Evolutionary conservation across 2,888 invertebrate genomes (phyloP).

Genomic region (Bellardia pandia): DNA sequence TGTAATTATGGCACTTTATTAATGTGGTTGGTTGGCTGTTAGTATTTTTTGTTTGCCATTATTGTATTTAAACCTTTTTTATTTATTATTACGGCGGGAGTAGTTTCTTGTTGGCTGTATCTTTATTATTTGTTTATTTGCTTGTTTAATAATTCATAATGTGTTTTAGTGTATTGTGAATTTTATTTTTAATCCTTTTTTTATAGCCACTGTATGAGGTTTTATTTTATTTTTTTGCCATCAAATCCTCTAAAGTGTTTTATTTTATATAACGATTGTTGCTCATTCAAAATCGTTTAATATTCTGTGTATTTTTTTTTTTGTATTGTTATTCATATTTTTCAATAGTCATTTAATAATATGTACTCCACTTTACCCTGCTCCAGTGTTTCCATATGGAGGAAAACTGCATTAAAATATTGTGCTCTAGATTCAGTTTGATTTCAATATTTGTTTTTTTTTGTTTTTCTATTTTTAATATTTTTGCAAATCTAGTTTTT

Average conservation of each 20-base stretch:
- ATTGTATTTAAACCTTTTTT: slow-evolving; percentile 44
- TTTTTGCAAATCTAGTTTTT: slow-evolving; percentile 61
- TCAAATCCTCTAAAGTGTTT: slow-evolving; percentile 65
- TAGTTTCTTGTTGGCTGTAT: slow-evolving; percentile 9
- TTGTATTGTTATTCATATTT: slow-evolving; percentile 35
- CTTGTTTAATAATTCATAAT: slow-evolving; percentile 55
- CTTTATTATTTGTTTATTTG: slow-evolving; percentile 42
- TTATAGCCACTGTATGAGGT: slow-evolving; percentile 19
- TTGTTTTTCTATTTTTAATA: slow-evolving; percentile 33
- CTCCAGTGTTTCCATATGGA: slow-evolving; percentile 33
- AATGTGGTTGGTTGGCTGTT: slow-evolving; percentile 25
- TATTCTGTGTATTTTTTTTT: slow-evolving; percentile 16
- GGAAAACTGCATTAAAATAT: slow-evolving; percentile 33
- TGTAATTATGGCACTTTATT: slow-evolving; percentile 49
- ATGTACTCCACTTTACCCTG: background rate
- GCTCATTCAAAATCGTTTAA: slow-evolving; percentile 61
- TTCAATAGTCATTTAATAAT: slow-evolving; percentile 53
- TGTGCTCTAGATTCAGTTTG: slow-evolving; percentile 56
- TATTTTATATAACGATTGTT: slow-evolving; percentile 56
- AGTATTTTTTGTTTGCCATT: background rate
- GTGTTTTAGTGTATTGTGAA: slow-evolving; percentile 25
- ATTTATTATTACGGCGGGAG: slow-evolving; percentile 51
- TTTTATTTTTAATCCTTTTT: slow-evolving; percentile 63
- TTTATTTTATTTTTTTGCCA: slow-evolving; percentile 32
- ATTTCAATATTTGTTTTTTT: slow-evolving; percentile 40